Percentiles rank a stretch among this genome's conserved stretches.
These are phyloP conservation scores for Poecilus cupreus DNA, from an alignment of 2,888 invertebrate species.

Conservation along the genomic window DNA sequence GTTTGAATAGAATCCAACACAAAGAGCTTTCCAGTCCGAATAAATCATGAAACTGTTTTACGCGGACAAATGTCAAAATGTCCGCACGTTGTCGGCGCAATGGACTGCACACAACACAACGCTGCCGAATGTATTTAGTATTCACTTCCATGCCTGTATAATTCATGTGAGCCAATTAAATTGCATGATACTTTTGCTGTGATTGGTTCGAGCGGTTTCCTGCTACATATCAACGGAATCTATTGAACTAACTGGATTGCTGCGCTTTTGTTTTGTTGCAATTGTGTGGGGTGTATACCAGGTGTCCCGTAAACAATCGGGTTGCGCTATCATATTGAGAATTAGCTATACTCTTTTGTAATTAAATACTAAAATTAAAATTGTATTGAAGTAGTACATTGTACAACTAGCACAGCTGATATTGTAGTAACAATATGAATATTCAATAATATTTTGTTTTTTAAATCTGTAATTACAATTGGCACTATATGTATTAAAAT, in stretches of 20 bases:
- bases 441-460: too few species aligned
- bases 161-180: slow-evolving; percentile 33
- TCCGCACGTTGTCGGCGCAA: not conserved
- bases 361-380: too few species aligned
- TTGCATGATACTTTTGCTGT: slow-evolving; percentile 21
- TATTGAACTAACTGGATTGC: not conserved
- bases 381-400: too few species aligned
- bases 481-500: too few species aligned
- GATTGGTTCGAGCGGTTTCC: slow-evolving; percentile 10
- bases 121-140: not conserved
- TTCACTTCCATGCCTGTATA: slow-evolving; percentile 29
- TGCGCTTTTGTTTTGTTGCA: slow-evolving; percentile 2
- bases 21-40: slow-evolving; percentile 11
- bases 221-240: not conserved
- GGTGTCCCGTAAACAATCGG: not conserved
- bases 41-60: slow-evolving; percentile 35
- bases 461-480: too few species aligned
- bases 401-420: too few species aligned
- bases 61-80: slow-evolving; percentile 24
- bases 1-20: slow-evolving; percentile 21
- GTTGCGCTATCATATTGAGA: not conserved
- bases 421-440: too few species aligned
- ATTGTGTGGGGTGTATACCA: not conserved
- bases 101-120: not conserved
- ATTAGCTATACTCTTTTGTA: not conserved